A percentile compares a stretch with the other conserved stretches of the same genome.
Conservation (phyloP, 2,113 vertebrate species). For the Azemiops feae region DNA sequence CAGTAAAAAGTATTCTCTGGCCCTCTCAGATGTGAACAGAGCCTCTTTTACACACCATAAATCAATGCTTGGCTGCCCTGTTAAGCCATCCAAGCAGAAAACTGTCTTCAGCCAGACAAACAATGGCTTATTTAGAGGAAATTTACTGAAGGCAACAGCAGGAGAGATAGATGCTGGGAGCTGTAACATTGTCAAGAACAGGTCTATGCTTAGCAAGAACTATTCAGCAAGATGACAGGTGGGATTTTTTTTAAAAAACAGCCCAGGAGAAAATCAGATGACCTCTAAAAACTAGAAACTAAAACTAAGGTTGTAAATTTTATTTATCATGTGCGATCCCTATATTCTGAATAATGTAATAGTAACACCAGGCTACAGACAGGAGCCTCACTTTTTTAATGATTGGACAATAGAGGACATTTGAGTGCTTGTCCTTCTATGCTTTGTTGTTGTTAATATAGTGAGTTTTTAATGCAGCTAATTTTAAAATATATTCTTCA, state of each 20-base stretch:
- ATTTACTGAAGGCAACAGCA: slow-evolving; percentile 16
- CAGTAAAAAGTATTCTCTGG: slow-evolving; percentile 15
- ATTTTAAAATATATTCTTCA: background rate
- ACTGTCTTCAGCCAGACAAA: slow-evolving; percentile 38
- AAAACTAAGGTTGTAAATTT: background rate
- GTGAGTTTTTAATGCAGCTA: background rate
- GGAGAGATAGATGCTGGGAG: slow-evolving; percentile 9
- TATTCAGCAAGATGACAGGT: slow-evolving; percentile 15
- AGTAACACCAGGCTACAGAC: background rate
- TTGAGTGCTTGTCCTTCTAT: background rate
- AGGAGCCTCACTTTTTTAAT: background rate
- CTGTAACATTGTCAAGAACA: background rate
- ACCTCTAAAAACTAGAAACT: slow-evolving; percentile 7
- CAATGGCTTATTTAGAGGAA: slow-evolving; percentile 41
- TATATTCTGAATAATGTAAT: background rate
- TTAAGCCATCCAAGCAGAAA: slow-evolving; percentile 47
- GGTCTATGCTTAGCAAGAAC: background rate
- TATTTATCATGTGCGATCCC: background rate
- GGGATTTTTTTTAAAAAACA: background rate
- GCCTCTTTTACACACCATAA: slow-evolving; percentile 19
- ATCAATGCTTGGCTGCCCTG: slow-evolving; percentile 33
- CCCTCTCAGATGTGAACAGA: slow-evolving; percentile 30
- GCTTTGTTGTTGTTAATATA: background rate
- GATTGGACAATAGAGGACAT: background rate
- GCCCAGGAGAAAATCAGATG: slow-evolving; percentile 18